Percentiles rank a stretch among this genome's conserved stretches.
Conservation (phyloP, 2,113 vertebrate genomes). For the Plecturocebus donacophilus region DNA sequence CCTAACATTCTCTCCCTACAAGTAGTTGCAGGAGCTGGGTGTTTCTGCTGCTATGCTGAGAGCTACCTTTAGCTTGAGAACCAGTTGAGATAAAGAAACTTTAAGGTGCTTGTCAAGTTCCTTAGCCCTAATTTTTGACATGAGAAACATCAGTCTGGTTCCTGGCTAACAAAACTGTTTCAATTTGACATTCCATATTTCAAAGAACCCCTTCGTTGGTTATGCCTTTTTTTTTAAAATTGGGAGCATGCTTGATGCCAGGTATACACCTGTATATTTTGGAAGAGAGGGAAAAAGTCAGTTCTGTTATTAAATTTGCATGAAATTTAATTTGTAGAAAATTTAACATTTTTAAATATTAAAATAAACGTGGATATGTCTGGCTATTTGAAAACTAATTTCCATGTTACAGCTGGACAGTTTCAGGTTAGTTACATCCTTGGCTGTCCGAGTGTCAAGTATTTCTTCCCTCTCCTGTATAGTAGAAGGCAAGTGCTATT, state of each 20-base stretch:
- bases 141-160: background rate
- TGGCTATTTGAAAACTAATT: background rate
- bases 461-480: background rate
- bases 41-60: background rate
- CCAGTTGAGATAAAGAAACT: background rate
- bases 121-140: background rate
- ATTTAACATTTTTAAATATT: background rate
- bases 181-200: background rate
- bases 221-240: background rate
- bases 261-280: background rate
- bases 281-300: background rate
- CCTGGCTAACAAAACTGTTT: background rate
- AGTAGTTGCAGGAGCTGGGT: background rate
- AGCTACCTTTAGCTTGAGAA: background rate
- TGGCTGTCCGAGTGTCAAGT: background rate
- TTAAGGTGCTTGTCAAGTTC: background rate
- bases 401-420: background rate
- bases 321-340: background rate
- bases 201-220: background rate
- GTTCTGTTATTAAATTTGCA: background rate
- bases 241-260: background rate
- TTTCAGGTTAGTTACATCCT: background rate
- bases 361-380: background rate
- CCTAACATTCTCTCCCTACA: background rate
- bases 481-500: background rate